Conservation (phyloP, 2,797 vertebrate genomes). For the Enoplosus armatus region DNA sequence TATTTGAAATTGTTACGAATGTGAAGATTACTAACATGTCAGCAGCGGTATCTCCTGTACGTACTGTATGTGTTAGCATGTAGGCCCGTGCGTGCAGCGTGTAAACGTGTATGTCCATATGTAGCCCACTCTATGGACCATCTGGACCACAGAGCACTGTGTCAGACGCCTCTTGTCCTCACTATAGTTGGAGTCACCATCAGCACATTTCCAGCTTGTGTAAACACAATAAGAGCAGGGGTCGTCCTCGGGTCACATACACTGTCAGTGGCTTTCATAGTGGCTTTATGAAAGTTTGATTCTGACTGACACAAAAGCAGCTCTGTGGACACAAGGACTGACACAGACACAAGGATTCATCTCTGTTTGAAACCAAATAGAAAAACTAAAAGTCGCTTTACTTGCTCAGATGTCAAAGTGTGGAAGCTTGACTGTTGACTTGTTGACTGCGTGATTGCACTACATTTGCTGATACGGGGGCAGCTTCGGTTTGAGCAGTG, state of each 20-base stretch:
- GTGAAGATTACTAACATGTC: background rate
- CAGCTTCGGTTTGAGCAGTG: slow-evolving; percentile 1
- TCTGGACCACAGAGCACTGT: slow-evolving; percentile 36
- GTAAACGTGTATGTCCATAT: slow-evolving; percentile 10
- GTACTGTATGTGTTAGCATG: background rate
- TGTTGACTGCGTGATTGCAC: slow-evolving; percentile 1
- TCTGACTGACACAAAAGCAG: slow-evolving; percentile 57
- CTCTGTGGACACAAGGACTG: background rate
- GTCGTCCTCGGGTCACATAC: slow-evolving; percentile 54
- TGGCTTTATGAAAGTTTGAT: slow-evolving; percentile 54
- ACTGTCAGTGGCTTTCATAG: slow-evolving; percentile 46
- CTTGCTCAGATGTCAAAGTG: slow-evolving; percentile 21
- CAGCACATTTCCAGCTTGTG: slow-evolving; percentile 82
- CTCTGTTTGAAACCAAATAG: background rate
- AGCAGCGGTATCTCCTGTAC: background rate
- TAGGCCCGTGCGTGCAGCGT: background rate
- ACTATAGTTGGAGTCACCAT: slow-evolving; percentile 61
- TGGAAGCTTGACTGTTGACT: slow-evolving; percentile 35
- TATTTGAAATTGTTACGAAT: background rate
- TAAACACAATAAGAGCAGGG: slow-evolving; percentile 76
- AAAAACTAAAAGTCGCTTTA: background rate
- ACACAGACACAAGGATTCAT: slow-evolving; percentile 11
- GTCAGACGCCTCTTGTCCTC: slow-evolving; percentile 53
- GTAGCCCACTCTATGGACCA: slow-evolving; percentile 18
- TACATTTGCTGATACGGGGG: background rate